Percentiles rank a stretch among this genome's conserved stretches.
Evolutionary conservation across 2,113 vertebrate species (phyloP).

Genomic region (Notarius lentiginosus): DNA sequence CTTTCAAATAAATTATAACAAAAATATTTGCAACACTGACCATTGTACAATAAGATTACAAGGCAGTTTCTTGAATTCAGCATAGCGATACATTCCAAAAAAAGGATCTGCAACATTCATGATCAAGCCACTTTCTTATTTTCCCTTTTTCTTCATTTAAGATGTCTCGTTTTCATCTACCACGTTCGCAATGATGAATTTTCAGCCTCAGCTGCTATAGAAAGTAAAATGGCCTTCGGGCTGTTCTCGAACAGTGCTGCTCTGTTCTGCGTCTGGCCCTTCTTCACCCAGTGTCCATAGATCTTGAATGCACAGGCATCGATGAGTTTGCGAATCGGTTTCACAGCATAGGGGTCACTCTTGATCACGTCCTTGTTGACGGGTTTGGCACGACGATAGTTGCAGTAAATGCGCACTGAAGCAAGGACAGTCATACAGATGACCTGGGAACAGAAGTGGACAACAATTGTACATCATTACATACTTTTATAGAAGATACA

Average conservation of each 20-base stretch:
- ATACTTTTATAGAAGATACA: neutral
- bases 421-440: slow-evolving; percentile 90
- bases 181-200: slow-evolving; percentile 59
- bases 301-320: slow-evolving; percentile 94
- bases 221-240: slow-evolving; percentile 88
- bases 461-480: neutral
- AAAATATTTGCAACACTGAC: neutral
- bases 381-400: slow-evolving; percentile 85
- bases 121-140: neutral
- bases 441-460: slow-evolving; percentile 72
- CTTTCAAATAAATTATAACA: slow-evolving; percentile 2
- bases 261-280: slow-evolving; percentile 94
- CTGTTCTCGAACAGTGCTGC: slow-evolving; percentile 97
- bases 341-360: slow-evolving; percentile 88
- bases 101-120: neutral
- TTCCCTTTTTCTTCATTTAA: neutral
- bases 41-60: neutral
- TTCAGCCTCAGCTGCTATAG: slow-evolving; percentile 73
- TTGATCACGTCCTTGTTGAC: slow-evolving; percentile 87
- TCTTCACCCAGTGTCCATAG: slow-evolving; percentile 99
- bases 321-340: slow-evolving; percentile 89
- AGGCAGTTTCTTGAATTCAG: neutral
- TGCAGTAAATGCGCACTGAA: slow-evolving; percentile 90
- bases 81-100: neutral
- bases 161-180: slow-evolving; percentile 41